Conservation (phyloP, 1,140 invertebrate genomes). For the Theocolax elegans region DNA sequence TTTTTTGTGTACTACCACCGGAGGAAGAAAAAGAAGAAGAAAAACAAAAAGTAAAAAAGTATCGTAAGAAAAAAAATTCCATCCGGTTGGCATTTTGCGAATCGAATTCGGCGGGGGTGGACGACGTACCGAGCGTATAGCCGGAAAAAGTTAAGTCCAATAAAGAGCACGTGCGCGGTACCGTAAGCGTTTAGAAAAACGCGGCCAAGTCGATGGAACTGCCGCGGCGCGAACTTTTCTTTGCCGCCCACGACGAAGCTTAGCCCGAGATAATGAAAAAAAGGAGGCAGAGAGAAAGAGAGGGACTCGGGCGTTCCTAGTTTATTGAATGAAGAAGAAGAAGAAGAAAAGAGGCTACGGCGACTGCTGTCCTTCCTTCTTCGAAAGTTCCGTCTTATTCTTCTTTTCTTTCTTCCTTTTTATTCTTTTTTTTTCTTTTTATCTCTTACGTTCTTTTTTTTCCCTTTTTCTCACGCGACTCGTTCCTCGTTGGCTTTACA, state of each 20-base stretch:
- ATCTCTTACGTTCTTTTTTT: neutral
- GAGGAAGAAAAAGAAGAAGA: neutral
- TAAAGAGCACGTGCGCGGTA: constrained; percentile 13
- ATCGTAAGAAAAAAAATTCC: neutral
- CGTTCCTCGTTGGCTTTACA: too few species aligned
- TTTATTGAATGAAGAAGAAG: constrained; percentile 34
- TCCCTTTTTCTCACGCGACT: too few species aligned
- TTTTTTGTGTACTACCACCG: too few species aligned
- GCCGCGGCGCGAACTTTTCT: constrained; percentile 11
- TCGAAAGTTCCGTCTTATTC: too few species aligned
- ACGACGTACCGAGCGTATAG: too few species aligned
- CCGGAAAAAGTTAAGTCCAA: constrained; percentile 29
- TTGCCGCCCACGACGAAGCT: neutral
- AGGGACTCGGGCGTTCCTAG: too few species aligned
- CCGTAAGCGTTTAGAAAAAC: constrained; percentile 11
- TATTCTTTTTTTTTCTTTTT: neutral
- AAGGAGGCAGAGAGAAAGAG: neutral
- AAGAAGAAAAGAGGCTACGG: too few species aligned
- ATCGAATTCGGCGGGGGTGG: too few species aligned
- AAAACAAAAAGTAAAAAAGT: neutral
- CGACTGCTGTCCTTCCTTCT: too few species aligned
- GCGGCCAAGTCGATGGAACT: neutral
- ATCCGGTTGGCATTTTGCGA: neutral
- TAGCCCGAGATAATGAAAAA: constrained; percentile 32
- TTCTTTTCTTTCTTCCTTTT: neutral